Evolutionary conservation across 2,888 invertebrate species (phyloP), one percentile per base, ranked within the genome.

Genomic region (Agonum fuliginosum): DNA sequence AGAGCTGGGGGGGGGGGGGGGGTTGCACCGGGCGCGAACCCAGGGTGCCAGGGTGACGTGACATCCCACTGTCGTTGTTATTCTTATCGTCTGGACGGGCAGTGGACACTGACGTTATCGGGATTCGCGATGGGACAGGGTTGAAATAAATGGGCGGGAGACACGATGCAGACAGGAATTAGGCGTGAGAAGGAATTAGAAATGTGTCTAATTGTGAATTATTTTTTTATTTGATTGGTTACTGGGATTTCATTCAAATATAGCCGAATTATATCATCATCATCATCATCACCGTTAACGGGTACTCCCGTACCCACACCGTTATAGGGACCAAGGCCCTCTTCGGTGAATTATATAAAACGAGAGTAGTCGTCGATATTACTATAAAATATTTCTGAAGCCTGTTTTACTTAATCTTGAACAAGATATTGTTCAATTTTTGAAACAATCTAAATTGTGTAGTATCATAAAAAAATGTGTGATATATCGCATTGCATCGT

Each of bases 51-150:
- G 58, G 58, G 58, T 17, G 27, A 27, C 30, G 58, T 62, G 58
- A 62, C 58, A 62, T 62, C 46, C 46, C 58, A 62, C 17, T 62
- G 58, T 62, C 58, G 58, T 30, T 62, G 58, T 62, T 62, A 62
- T 62, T 62, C 58, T 62, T 62, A 62, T 62, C 58, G 30, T n/a
- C 30, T 62, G 58, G n/a, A 17, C 27, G 58, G 27, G 14, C 58
- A 62, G 30, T 46, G 46, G 46, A 46, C 46, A 46, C 6, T 46
- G 46, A 46, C 46, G 46, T 46, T 46, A 46, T 46, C 46, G 5
- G 46, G 6, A 17, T n/a, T 37, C 37, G 37, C n/a, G 37, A 37
- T 37, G 3, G 46, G 3, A 20, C 12, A 46, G 17, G 46, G 10
- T 46, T 10, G 46, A 46, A 46, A 46, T 46, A 17, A 46, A 46